These are phyloP conservation scores for Otolemur garnettii DNA, from an alignment of 2,113 vertebrate species.

Conservation along the genomic window DNA sequence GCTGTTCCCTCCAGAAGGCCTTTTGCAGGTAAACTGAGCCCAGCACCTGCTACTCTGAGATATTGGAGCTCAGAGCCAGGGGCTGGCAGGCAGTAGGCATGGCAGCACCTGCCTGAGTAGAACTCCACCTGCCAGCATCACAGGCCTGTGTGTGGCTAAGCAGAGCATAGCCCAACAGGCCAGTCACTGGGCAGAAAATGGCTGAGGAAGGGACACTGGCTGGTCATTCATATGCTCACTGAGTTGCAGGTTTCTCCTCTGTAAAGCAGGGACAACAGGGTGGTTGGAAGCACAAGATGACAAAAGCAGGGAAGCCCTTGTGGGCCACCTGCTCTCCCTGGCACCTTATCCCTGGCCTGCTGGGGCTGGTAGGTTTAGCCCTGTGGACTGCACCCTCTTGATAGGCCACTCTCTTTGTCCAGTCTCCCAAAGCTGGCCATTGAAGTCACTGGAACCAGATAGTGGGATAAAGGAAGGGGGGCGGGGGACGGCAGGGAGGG, in stretches of 20 bases:
- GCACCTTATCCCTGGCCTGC: not conserved
- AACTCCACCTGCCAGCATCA: not conserved
- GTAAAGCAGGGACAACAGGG: not conserved
- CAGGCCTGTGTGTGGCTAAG: not conserved
- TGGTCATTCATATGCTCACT: no score
- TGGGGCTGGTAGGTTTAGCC: not conserved
- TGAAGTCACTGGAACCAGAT: not conserved
- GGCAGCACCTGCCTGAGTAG: not conserved
- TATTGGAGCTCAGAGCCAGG: no score
- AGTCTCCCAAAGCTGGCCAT: not conserved
- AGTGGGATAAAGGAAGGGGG: not conserved
- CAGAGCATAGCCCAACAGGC: no score
- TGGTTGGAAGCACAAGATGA: not conserved
- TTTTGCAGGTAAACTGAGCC: not conserved
- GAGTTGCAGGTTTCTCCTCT: not conserved
- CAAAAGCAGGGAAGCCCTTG: not conserved
- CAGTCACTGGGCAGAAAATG: not conserved
- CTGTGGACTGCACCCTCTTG: not conserved
- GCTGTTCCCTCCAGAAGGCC: not conserved
- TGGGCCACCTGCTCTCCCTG: not conserved
- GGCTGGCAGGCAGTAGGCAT: not conserved
- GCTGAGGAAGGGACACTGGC: no score
- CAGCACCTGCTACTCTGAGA: not conserved
- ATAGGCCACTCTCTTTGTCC: not conserved
- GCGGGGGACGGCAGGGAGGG: no score